Conservation (phyloP, 2,797 vertebrate genomes). For the Sylvilagus floridanus region DNA sequence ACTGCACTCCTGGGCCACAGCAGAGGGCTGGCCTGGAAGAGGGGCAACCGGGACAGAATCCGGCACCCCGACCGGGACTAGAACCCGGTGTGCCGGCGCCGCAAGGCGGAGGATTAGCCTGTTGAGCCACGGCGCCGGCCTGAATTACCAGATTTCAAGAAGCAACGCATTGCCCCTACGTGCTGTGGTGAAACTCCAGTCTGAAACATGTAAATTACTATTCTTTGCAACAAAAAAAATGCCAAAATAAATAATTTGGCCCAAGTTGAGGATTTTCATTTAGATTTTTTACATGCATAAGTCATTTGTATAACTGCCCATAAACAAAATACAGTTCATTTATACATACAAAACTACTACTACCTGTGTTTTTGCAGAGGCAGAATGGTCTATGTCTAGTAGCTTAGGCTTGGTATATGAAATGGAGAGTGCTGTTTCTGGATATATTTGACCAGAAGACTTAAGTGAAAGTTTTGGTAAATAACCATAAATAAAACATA, state of each 20-base stretch:
- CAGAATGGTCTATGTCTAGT: neutral
- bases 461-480: constrained; percentile 35
- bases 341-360: constrained; percentile 30
- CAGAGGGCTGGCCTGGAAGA: too few species aligned
- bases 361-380: constrained; percentile 29
- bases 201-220: neutral
- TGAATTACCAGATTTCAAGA: too few species aligned
- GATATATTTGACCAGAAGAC: constrained; percentile 20
- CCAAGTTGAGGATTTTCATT: constrained; percentile 47
- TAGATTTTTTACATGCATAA: constrained; percentile 19
- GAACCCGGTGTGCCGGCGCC: too few species aligned
- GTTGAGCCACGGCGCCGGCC: too few species aligned
- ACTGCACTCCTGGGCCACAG: too few species aligned
- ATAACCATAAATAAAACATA: constrained; percentile 56
- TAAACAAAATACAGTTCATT: constrained; percentile 41
- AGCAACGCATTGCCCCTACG: neutral
- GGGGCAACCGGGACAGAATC: too few species aligned
- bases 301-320: neutral
- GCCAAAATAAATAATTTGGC: constrained; percentile 16
- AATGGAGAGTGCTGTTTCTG: neutral
- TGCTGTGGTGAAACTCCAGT: neutral
- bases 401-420: neutral
- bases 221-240: constrained; percentile 26
- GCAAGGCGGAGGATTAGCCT: too few species aligned
- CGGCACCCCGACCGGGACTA: too few species aligned